phyloP scores from a whole-genome alignment of 2,888 invertebrate genomes.

The Rotaria sp. region DNA sequence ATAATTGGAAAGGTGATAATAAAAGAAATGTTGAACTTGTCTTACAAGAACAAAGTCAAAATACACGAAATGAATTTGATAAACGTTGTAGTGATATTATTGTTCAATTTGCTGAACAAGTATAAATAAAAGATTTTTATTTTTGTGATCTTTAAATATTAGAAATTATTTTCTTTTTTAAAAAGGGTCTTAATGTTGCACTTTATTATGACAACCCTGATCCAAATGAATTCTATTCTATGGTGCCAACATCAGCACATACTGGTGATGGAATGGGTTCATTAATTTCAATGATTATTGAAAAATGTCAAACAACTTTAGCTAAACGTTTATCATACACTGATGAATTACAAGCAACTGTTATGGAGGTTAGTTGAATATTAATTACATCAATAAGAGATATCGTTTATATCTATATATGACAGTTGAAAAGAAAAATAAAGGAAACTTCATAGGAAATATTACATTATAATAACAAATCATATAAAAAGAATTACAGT shows the following conservation, averaged over 20 bases:
- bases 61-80: conserved; percentile 87
- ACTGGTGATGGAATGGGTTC: conserved; percentile 98
- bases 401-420: too few species aligned
- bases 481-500: too few species aligned
- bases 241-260: conserved; percentile 94
- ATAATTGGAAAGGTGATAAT: conserved; percentile 78
- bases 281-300: conserved; percentile 81
- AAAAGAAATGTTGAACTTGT: conserved; percentile 85
- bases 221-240: conserved; percentile 78
- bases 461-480: too few species aligned
- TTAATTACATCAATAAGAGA: too few species aligned
- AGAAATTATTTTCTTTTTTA: conserved; percentile 31
- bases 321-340: conserved; percentile 79
- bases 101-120: conserved; percentile 83
- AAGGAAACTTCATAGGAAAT: too few species aligned
- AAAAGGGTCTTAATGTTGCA: conserved; percentile 80
- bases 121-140: conserved; percentile 51
- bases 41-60: conserved; percentile 74
- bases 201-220: conserved; percentile 92
- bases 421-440: too few species aligned
- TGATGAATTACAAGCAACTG: conserved; percentile 71
- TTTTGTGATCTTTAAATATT: not conserved
- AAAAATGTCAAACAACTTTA: conserved; percentile 79
- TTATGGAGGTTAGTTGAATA: conserved; percentile 46
- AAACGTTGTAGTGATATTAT: conserved; percentile 76